Evolutionary conservation across 2,888 invertebrate species (phyloP).

Genomic region (Drosophila yooni): DNA sequence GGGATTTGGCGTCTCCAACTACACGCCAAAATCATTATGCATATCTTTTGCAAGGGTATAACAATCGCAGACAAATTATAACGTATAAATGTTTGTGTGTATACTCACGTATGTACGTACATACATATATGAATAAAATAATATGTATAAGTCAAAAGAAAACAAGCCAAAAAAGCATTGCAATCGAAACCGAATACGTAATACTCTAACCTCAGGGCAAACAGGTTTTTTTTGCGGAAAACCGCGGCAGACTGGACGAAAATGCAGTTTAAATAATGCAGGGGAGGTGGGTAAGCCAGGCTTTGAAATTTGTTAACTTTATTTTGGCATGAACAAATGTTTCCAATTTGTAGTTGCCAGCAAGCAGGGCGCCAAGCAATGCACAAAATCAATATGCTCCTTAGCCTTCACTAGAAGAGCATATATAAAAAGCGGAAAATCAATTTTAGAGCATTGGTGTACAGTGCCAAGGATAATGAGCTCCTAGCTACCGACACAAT

Average conservation of each 20-base stretch:
- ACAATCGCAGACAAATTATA: slow-evolving; percentile 23
- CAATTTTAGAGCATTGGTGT: slow-evolving; percentile 68
- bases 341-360: background rate
- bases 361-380: background rate
- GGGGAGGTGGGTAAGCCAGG: background rate
- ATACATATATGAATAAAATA: background rate
- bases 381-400: background rate
- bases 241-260: background rate
- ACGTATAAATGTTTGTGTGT: slow-evolving; percentile 13
- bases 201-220: background rate
- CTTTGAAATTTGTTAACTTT: background rate
- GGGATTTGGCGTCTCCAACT: background rate
- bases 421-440: slow-evolving; percentile 60
- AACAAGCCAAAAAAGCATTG: background rate
- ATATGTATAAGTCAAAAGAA: slow-evolving; percentile 42
- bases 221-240: too few species aligned
- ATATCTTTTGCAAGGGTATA: background rate
- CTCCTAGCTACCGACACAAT: slow-evolving; percentile 12
- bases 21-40: background rate
- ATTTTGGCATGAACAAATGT: background rate
- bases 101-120: background rate
- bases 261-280: too few species aligned
- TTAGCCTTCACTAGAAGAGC: background rate
- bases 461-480: slow-evolving; percentile 70
- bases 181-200: background rate